Base-by-base conservation (phyloP, 2,113 vertebrate species). In the Arothron firmamentum region DNA sequence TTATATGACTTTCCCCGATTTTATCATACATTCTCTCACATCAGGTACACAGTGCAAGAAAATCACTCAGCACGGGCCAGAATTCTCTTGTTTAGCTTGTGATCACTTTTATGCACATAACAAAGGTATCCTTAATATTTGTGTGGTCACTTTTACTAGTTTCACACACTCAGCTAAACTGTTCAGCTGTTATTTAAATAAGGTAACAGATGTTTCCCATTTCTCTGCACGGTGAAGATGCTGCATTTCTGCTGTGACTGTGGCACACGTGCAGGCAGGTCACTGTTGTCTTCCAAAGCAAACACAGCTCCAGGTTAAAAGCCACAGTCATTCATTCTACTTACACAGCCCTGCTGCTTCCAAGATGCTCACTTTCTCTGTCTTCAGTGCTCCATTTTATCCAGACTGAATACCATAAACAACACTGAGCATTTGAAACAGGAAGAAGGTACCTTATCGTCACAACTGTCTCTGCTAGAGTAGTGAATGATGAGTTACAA, bases 291-390 rank as follows among this genome's bases (percentile, higher is more conserved):
- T 76, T 74, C 77, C 75, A 63, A 68, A 62, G 59, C 70, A 64
- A 50, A 65, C 70, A 71, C 56, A 69, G 72, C 81, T 77, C 52
- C 42, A 61, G 81, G 79, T 81, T 85, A 85, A 85, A 81, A 55
- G 68, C 62, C 69, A 65, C 74, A 56, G 52, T 78, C 70, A 48
- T 61, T 74, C 62, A 47, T 49, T 67, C 54, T 59, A 67, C 59
- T 75, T 81, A 70, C 72, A 79, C 67, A 71, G 70, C 74, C 59
- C 53, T 56, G 77, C 61, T 82, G 69, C 70, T 62, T 70, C 34
- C 61, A 70, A 10, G 61, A 62, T 67, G 67, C 45, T 72, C 52
- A 49, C 46, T 48, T 48, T 6, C 23, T 49, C 45, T 56, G 13
- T 46, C 28, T 54, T 11, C 14, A 54, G 41, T 15, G 41, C 18